Conservation (phyloP, 2,888 invertebrate species). For the Pterobdella sp. region DNA sequence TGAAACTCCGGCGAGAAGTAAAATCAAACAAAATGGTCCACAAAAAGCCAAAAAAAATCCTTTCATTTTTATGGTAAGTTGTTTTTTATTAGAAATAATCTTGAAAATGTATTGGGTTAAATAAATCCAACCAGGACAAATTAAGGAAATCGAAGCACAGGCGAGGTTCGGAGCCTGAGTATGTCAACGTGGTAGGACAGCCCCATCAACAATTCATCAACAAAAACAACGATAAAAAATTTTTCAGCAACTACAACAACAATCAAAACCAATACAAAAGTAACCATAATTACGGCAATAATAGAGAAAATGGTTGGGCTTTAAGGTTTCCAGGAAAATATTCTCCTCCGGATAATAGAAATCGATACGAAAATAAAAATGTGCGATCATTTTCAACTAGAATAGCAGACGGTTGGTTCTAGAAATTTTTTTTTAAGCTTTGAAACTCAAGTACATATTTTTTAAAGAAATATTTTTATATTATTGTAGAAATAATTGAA, state of each 20-base stretch:
- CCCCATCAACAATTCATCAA: conserved; percentile 9
- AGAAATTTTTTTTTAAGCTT: no score
- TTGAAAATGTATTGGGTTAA: not conserved
- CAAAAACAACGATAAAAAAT: conserved; percentile 8
- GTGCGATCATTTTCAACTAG: conserved; percentile 10
- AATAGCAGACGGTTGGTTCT: conserved; percentile 20
- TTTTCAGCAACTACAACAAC: conserved; percentile 19
- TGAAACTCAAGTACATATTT: no score
- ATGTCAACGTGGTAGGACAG: conserved; percentile 41
- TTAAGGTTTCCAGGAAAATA: conserved; percentile 19
- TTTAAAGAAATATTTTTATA: no score
- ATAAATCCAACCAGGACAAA: conserved; percentile 24
- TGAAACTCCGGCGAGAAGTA: not conserved
- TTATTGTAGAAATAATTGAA: no score
- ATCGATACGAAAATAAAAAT: not conserved
- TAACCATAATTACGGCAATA: not conserved
- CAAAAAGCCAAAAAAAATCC: conserved; percentile 14
- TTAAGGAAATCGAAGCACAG: conserved; percentile 27
- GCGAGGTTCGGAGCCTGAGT: conserved; percentile 45
- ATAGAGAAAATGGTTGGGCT: not conserved
- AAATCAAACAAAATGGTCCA: not conserved
- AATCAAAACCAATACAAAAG: not conserved
- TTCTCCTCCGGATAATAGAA: conserved; percentile 21
- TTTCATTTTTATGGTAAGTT: conserved; percentile 17
- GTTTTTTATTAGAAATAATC: not conserved